Evolutionary conservation across 23 tunicate genomes (phyloP).

Genomic region (Oikopleura vanhoeffeni): DNA sequence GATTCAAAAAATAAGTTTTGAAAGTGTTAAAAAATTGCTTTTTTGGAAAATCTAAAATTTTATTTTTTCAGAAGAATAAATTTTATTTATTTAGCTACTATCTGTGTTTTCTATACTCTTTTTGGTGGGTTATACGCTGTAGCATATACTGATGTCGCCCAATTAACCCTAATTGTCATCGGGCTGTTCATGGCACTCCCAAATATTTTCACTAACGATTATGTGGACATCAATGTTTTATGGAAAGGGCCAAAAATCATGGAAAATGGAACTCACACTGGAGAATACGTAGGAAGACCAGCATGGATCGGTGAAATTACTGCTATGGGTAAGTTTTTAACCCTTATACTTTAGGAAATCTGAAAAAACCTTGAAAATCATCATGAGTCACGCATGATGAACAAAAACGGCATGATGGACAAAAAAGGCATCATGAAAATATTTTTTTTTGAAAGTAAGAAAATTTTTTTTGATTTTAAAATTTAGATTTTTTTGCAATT

Average conservation of each 20-base stretch:
- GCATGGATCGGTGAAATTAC: neutral
- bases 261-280: neutral
- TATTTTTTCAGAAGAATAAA: too few species aligned
- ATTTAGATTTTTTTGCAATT: too few species aligned
- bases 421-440: too few species aligned
- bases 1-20: too few species aligned
- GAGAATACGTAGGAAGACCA: neutral
- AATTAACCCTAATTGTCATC: neutral
- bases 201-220: neutral
- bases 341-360: neutral
- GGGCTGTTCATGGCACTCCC: constrained; percentile 1
- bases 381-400: too few species aligned
- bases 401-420: too few species aligned
- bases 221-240: neutral
- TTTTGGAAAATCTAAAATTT: too few species aligned
- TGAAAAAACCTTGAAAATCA: too few species aligned
- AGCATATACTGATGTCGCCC: constrained; percentile 6
- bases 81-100: neutral
- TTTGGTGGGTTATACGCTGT: constrained; percentile 8
- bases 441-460: too few species aligned
- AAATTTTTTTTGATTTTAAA: too few species aligned
- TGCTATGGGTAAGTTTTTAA: neutral
- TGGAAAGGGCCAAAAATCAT: neutral
- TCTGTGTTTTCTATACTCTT: neutral
- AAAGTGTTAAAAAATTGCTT: too few species aligned